Conservation (phyloP, 2,888 invertebrate species). For the Volucella bombylans region DNA sequence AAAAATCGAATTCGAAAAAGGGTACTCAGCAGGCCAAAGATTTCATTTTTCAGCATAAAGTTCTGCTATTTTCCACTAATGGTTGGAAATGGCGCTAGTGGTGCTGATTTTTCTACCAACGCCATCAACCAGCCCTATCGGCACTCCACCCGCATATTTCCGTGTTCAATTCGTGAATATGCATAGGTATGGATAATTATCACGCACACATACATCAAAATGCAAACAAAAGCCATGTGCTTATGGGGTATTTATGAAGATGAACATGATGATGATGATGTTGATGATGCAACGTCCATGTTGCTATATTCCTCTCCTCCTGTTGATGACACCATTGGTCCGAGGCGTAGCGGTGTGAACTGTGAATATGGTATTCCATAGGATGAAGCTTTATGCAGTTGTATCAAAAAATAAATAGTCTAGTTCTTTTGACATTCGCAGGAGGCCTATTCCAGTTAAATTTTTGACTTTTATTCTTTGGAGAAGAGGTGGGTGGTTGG, state of each 20-base stretch:
- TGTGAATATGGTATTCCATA: background rate
- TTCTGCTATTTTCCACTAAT: constrained; percentile 58
- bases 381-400: constrained; percentile 36
- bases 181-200: background rate
- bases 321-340: constrained; percentile 56
- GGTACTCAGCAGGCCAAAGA: background rate
- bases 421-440: constrained; percentile 52
- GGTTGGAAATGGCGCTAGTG: constrained; percentile 35
- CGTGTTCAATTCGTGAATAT: background rate
- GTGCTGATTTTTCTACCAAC: constrained; percentile 14
- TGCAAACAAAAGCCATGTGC: constrained; percentile 65
- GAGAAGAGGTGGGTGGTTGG: constrained; percentile 17
- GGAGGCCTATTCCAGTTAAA: constrained; percentile 45
- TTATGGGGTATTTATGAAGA: constrained; percentile 51
- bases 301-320: constrained; percentile 43
- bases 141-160: background rate
- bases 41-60: constrained; percentile 22
- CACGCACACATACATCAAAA: constrained; percentile 7
- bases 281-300: constrained; percentile 70
- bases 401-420: constrained; percentile 46
- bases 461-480: constrained; percentile 40
- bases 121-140: constrained; percentile 19
- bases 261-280: constrained; percentile 59
- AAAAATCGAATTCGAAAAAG: constrained; percentile 46
- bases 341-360: constrained; percentile 17